phyloP scores from a whole-genome alignment of 2,888 invertebrate genomes.

The Apotomis betuletana region DNA sequence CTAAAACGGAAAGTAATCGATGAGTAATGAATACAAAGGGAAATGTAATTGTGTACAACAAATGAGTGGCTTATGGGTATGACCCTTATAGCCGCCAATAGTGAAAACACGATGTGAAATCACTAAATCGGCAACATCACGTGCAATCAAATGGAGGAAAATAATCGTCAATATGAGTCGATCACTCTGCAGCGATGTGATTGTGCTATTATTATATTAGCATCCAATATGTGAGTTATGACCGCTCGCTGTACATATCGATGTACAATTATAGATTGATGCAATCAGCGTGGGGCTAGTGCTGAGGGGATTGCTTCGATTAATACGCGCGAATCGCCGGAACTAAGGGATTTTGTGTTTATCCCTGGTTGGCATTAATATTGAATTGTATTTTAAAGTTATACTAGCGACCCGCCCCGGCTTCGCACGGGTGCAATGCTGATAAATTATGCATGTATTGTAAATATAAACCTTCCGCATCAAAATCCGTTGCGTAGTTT shows the following conservation, averaged over 20 bases:
- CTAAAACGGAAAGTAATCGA: background rate
- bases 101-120: background rate
- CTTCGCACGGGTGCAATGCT: too few relatives aligned
- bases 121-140: slow-evolving; percentile 46
- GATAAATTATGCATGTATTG: too few relatives aligned
- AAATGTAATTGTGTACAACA: background rate
- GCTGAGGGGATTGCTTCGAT: slow-evolving; percentile 59
- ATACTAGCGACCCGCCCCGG: too few relatives aligned
- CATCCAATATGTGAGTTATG: slow-evolving; percentile 49
- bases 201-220: slow-evolving; percentile 52
- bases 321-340: slow-evolving; percentile 53
- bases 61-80: background rate
- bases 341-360: slow-evolving; percentile 43
- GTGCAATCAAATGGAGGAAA: slow-evolving; percentile 54
- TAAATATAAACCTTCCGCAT: too few relatives aligned
- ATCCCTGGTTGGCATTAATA: slow-evolving; percentile 1
- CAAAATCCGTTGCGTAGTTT: too few relatives aligned
- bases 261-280: slow-evolving; percentile 49
- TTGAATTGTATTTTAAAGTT: slow-evolving; percentile 10
- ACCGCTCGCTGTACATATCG: slow-evolving; percentile 47
- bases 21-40: background rate
- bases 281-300: slow-evolving; percentile 57
- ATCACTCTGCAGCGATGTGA: slow-evolving; percentile 49
- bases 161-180: slow-evolving; percentile 53
- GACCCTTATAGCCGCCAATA: background rate